Conservation (phyloP, 2,113 vertebrate genomes). For the Notarius lentiginosus region DNA sequence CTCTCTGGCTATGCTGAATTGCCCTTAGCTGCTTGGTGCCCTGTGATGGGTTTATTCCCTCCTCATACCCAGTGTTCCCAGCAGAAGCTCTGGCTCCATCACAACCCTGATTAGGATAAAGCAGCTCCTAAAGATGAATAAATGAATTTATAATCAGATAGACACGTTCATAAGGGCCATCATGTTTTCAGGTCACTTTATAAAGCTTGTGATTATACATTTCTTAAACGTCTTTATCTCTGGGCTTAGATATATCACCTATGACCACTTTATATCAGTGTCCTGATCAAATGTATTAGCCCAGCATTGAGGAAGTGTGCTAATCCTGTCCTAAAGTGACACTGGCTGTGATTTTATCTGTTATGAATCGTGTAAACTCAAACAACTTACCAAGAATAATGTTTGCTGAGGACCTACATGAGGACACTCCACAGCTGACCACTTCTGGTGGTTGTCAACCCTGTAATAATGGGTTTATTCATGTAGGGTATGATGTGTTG, state of each 20-base stretch:
- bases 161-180: conserved; percentile 36
- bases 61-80: not conserved
- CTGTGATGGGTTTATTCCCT: not conserved
- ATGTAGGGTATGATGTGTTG: conserved; percentile 50
- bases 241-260: not conserved
- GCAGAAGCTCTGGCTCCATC: not conserved
- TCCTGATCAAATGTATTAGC: conserved; percentile 41
- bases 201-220: conserved; percentile 72
- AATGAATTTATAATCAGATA: not conserved
- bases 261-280: conserved; percentile 23
- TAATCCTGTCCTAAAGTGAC: conserved; percentile 21
- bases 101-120: not conserved
- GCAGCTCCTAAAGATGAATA: not conserved
- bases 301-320: not conserved
- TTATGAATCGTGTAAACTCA: not conserved
- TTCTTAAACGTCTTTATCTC: conserved; percentile 43
- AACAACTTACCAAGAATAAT: not conserved
- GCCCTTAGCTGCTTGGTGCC: not conserved
- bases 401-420: conserved; percentile 7
- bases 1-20: not conserved
- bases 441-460: conserved; percentile 64
- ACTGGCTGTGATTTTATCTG: conserved; percentile 32
- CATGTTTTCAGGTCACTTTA: conserved; percentile 69
- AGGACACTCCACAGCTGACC: not conserved
- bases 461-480: conserved; percentile 61